A percentile compares a stretch with the other conserved stretches of the same genome.
Conservation (phyloP, 1,140 invertebrate genomes). For the Propsilocerus akamusi region DNA sequence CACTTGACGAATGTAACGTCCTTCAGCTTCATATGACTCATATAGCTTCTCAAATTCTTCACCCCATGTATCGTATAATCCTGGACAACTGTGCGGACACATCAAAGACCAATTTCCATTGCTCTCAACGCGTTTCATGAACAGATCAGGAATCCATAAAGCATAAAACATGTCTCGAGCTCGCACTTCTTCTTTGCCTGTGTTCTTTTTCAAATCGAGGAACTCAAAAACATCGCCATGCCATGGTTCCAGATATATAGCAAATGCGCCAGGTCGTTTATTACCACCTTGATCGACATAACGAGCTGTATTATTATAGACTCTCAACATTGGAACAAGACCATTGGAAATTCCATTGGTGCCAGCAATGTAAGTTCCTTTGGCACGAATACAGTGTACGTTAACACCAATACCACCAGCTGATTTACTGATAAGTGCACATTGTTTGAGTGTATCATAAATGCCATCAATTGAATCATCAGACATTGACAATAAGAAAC, state of each 20-base stretch:
- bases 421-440: conserved; percentile 91
- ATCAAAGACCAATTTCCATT: conserved; percentile 87
- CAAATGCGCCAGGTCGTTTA: conserved; percentile 97
- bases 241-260: conserved; percentile 98
- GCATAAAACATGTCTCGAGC: conserved; percentile 96
- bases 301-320: conserved; percentile 89
- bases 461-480: conserved; percentile 99
- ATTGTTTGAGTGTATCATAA: conserved; percentile 84
- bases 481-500: conserved; percentile 88
- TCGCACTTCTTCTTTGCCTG: conserved; percentile 79
- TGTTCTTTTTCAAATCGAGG: conserved; percentile 86
- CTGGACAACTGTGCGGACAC: conserved; percentile 90
- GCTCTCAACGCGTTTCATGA: conserved; percentile 88
- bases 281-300: conserved; percentile 99
- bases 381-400: conserved; percentile 88
- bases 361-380: conserved; percentile 80
- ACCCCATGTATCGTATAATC: conserved; percentile 81
- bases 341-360: conserved; percentile 94
- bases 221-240: conserved; percentile 96
- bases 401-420: conserved; percentile 96
- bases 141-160: conserved; percentile 96
- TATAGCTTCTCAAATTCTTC: conserved; percentile 89
- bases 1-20: conserved; percentile 53
- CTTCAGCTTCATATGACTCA: conserved; percentile 70
- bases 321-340: conserved; percentile 90